Evolutionary conservation across 2,888 invertebrate genomes (phyloP), one percentile per base, ranked within the genome.

Genomic region (Lutraria lutraria): DNA sequence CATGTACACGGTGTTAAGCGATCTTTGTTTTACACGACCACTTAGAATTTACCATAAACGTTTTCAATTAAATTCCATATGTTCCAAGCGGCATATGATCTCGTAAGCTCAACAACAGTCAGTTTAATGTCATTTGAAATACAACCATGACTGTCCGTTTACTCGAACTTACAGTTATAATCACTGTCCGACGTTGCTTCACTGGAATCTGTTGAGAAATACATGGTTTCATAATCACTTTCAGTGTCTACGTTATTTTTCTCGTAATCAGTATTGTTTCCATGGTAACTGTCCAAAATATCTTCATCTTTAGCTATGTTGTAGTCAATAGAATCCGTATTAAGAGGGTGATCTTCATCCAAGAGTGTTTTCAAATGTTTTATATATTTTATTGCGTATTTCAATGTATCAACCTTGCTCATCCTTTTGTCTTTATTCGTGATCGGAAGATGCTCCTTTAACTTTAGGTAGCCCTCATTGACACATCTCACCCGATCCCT

Each of bases 381-480:
- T n/a, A 96, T 96, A 88, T 96, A 96, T 34, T 94, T 91, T 76
- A 96, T 96, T 80, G 96, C 96, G n/a, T 93, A 89, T 43, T 96
- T 89, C 21, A 96, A 91, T 3, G 96, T 96, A 76, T 96, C 96
- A 34, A 96, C 96, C 93, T 96, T 96, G 85, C 96, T 96, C 29
- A 96, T 94, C 68, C 96, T 90, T 87, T 96, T 96, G 80, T 97
- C 96, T 86, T 95, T 95, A 85, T 95, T 94, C 79, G 94, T 94
- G 25, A 96, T 82, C 1, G 96, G 96, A 29, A 96, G 91, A 81
- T 96, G 96, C 56, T 95, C 93, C 91, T 93, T 95, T 15, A 96
- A 93, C 80, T 93, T 92, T 21, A 94, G 91, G 87, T 96, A 96
- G 2, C 96, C 96, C 16, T 96, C 96, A 89, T 96, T 96, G 19